phyloP scores from a whole-genome alignment of 30 jellyfish, hydroid and myxozoan species.

The Mastigias papua region DNA sequence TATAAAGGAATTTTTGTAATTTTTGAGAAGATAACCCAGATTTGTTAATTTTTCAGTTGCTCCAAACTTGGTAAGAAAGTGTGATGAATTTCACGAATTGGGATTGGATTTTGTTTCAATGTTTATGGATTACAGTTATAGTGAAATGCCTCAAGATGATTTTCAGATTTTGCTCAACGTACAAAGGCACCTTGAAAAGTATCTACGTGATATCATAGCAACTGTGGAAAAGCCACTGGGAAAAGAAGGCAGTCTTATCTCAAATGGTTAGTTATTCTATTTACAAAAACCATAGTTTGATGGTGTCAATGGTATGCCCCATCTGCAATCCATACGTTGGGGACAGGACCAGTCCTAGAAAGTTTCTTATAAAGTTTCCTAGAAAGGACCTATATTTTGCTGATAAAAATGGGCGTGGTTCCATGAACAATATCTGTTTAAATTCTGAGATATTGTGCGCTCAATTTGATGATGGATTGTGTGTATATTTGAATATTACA shows the following conservation, averaged over 20 bases:
- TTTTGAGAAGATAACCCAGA: neutral
- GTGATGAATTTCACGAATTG: neutral
- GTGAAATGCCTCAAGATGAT: neutral
- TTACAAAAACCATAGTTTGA: too few relatives aligned
- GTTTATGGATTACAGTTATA: neutral
- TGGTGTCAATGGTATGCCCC: too few relatives aligned
- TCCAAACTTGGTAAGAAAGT: neutral
- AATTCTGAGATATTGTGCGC: too few relatives aligned
- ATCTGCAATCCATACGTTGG: too few relatives aligned
- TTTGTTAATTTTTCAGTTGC: neutral
- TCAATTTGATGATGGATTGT: too few relatives aligned
- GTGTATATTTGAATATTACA: too few relatives aligned
- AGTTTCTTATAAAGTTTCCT: too few relatives aligned
- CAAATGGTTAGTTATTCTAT: constrained; percentile 19
- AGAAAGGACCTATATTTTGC: too few relatives aligned
- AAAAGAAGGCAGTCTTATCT: constrained; percentile 4
- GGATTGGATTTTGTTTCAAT: constrained; percentile 18
- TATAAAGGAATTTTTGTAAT: neutral
- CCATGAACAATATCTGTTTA: too few relatives aligned
- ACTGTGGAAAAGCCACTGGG: neutral
- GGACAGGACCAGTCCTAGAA: too few relatives aligned
- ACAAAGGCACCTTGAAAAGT: constrained; percentile 1
- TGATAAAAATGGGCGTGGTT: too few relatives aligned
- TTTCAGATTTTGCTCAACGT: neutral
- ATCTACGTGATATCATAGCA: neutral